Evolutionary conservation across 2,113 vertebrate genomes (phyloP), one percentile per base, ranked within the genome.

Genomic region (Puffinus mauretanicus): DNA sequence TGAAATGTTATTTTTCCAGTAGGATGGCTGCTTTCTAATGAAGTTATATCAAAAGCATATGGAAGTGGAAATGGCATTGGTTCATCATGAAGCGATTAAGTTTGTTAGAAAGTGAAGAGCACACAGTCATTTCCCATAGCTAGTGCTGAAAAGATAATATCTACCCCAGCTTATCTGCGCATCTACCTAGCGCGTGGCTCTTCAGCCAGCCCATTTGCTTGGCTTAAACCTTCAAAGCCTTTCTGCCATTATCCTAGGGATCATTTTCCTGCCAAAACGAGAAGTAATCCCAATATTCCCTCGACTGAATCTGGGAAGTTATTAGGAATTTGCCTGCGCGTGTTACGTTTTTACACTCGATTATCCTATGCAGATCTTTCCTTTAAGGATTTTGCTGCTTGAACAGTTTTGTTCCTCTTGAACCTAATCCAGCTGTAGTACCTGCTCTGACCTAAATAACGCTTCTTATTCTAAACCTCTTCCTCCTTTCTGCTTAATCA

Each of bases 1-100:
- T 38, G 44, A 47, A 44, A 65, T 34, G 38, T 30, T 72, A 8
- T 73, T 71, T 64, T 94, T 87, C 77, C 52, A 94, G 84, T 83
- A 81, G 86, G 76, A 84, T 92, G 71, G 51, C 84, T 90, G 67
- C 86, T 84, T 78, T 79, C 91, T 95, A 93, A 94, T 95, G 69
- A 76, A 89, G 79, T n/a, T 67, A 85, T 86, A 90, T 86, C 72
- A 86, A 91, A 94, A 96, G 89, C 89, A 83, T 46, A 61, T 96
- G 96, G 86, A 70, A 89, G 65, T 46, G 80, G 91, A 95, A 73
- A 95, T 83, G 67, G 93, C 47, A 24, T 84, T 9, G n/a, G 84
- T 92, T 91, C 91, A 83, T 89, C 76, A 24, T 75, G 75, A 95
- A 91, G 52, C 11, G 25, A 93, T 95, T 86, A 93, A 61, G 75